Base-by-base conservation (phyloP, 2,888 invertebrate species). In the Synanthedon tipuliformis region DNA sequence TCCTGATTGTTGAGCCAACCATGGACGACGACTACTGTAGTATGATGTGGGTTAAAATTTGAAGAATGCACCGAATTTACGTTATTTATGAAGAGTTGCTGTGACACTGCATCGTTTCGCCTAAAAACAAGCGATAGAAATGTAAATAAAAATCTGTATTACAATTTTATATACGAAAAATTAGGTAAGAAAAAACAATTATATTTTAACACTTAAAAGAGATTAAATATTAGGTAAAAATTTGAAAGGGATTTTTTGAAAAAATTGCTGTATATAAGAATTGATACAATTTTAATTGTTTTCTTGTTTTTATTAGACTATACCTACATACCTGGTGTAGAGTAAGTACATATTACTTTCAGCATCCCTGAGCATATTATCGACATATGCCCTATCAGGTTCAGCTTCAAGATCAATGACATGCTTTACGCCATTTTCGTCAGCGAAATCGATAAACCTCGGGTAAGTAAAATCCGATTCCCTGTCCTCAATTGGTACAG, bases 1-100 rank as follows among this genome's bases (percentile, higher is more conserved):
- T 67, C 58, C 34, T 61, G 60, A 49, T 65, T 65, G 54, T 69
- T 60, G 50, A 73, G 62, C 77, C 76, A 78, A 3, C 79, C 78
- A 55, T 78, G 78, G 4, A 57, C 71, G 3, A 78, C 51, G 1
- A 79, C 66, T 0, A 73, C 61, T 1, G 72, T 74, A 5, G 66
- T 66, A 1, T 57, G 53, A 2, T 55, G 57, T 0, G 70, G 56
- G 54, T 72, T 71, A 56, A 76, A 82, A 54, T 78, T 69, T 0
- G 81, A 81, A 41, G 63, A 61, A 2, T 48, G 60, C 50, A 80
- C 59, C 2, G 79, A 75, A 41, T 61, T 60, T 1, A 59, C 67
- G 23, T 81, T 58, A 55, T 75, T 69, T n/a, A 69, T 61, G 3
- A 58, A 55, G 45, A 80, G 53, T 0, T 63, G 65, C 50, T 81